These are phyloP conservation scores for Caerostris extrusa DNA, from an alignment of 1,140 invertebrate species.

Conservation along the genomic window DNA sequence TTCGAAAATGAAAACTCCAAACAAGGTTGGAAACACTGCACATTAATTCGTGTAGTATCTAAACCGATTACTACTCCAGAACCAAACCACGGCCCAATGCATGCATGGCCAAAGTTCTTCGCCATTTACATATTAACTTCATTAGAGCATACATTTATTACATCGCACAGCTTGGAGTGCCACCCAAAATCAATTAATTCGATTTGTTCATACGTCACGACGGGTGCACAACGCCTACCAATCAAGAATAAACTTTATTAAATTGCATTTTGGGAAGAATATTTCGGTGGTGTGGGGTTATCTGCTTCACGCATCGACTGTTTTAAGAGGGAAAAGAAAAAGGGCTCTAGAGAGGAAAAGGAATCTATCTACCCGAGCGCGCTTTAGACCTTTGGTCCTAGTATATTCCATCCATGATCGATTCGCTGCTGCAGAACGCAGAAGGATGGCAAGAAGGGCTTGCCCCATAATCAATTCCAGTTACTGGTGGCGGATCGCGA, in stretches of 20 bases:
- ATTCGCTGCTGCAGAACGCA: slow-evolving; percentile 5
- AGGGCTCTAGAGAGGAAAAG: neutral
- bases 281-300: neutral
- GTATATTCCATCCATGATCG: slow-evolving; percentile 35
- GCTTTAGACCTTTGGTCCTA: neutral
- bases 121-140: slow-evolving; percentile 59
- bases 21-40: neutral
- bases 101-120: slow-evolving; percentile 30
- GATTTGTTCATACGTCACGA: slow-evolving; percentile 37
- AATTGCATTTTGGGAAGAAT: neutral
- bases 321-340: neutral
- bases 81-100: slow-evolving; percentile 12
- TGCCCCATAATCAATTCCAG: slow-evolving; percentile 51
- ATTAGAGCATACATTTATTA: slow-evolving; percentile 59
- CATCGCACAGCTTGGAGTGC: slow-evolving; percentile 40
- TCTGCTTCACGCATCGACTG: slow-evolving; percentile 4
- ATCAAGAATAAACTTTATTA: slow-evolving; percentile 33
- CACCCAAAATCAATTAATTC: slow-evolving; percentile 59
- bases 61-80: slow-evolving; percentile 1
- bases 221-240: slow-evolving; percentile 4
- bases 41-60: slow-evolving; percentile 23
- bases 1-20: slow-evolving; percentile 17
- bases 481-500: neutral
- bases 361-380: neutral
- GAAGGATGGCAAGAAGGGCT: neutral